Evolutionary conservation across 1,140 invertebrate species (phyloP).

Genomic region (Trichonephila clavipes): DNA sequence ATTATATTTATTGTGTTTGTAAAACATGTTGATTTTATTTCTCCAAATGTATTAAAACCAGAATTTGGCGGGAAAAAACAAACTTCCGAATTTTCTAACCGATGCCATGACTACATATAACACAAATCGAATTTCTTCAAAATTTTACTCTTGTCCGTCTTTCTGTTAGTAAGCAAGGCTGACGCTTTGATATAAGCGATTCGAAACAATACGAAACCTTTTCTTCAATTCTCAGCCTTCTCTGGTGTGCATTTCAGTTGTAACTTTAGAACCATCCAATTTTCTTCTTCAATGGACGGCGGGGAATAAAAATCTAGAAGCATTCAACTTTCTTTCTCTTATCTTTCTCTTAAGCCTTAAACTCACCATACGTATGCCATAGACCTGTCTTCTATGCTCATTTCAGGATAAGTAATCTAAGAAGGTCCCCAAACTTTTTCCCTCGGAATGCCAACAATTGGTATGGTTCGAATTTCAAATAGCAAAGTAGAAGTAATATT

Average conservation of each 20-base stretch:
- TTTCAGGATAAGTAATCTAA: background rate
- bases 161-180: too few relatives aligned
- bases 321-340: background rate
- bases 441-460: slow-evolving; percentile 31
- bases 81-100: too few relatives aligned
- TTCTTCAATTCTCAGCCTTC: background rate
- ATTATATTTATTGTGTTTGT: too few relatives aligned
- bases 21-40: too few relatives aligned
- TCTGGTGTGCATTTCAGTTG: slow-evolving; percentile 7
- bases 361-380: background rate
- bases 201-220: background rate
- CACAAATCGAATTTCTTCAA: too few relatives aligned
- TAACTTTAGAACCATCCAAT: slow-evolving; percentile 52
- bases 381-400: background rate
- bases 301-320: background rate
- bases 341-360: background rate
- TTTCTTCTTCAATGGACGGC: slow-evolving; percentile 36
- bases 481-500: background rate
- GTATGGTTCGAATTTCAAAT: slow-evolving; percentile 50
- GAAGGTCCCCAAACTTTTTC: background rate
- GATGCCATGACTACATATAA: too few relatives aligned
- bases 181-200: background rate
- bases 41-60: too few relatives aligned
- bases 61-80: too few relatives aligned
- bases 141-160: too few relatives aligned